These are phyloP conservation scores for Siniperca undulata DNA, from an alignment of 2,797 vertebrate species.

Conservation along the genomic window DNA sequence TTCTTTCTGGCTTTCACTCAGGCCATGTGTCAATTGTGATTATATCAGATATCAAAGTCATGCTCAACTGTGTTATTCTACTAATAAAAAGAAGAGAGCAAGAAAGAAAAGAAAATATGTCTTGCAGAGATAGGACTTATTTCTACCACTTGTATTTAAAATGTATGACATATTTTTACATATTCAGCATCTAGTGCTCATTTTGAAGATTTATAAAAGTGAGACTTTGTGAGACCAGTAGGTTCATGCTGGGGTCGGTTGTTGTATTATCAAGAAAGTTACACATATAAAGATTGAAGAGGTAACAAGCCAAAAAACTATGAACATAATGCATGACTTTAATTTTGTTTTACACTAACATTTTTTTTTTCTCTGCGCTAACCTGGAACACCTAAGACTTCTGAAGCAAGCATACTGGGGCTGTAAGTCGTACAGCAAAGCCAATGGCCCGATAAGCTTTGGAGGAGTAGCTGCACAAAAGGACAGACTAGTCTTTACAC, in stretches of 20 bases:
- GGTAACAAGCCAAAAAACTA: neutral
- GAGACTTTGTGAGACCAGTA: neutral
- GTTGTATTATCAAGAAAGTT: neutral
- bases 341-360: neutral
- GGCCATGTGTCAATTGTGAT: conserved; percentile 26
- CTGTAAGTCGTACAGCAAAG: neutral
- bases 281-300: neutral
- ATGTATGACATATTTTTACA: neutral
- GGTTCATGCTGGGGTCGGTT: neutral
- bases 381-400: neutral
- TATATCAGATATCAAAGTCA: conserved; percentile 23
- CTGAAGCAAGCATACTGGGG: neutral
- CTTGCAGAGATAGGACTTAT: neutral
- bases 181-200: neutral
- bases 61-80: conserved; percentile 32
- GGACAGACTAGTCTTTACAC: conserved; percentile 4
- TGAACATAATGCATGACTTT: neutral
- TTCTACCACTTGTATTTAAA: neutral
- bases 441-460: conserved; percentile 3
- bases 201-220: conserved; percentile 1
- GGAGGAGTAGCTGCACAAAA: conserved; percentile 5
- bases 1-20: conserved; percentile 2
- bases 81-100: neutral
- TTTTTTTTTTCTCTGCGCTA: neutral
- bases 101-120: neutral